Percentiles rank a stretch among this genome's conserved stretches.
Conservation (phyloP, 2,888 invertebrate species). For the Tupiocoris notatus region DNA sequence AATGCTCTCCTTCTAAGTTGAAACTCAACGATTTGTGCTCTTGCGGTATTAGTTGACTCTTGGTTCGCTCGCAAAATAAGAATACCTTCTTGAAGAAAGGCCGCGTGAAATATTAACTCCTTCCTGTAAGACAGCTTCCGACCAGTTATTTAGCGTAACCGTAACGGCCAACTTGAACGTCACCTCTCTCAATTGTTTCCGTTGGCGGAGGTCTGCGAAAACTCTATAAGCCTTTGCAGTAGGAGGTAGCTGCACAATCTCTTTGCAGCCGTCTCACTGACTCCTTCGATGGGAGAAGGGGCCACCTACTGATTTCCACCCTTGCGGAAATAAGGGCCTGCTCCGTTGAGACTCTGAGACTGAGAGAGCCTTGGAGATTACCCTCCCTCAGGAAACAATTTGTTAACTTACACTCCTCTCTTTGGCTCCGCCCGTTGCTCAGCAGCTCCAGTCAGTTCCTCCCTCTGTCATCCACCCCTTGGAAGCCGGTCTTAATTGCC, state of each 20-base stretch:
- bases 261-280: neutral
- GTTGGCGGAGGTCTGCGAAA: no score
- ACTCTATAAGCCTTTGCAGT: neutral
- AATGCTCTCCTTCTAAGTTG: no score
- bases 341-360: neutral
- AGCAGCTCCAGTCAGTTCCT: neutral
- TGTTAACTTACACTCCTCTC: constrained; percentile 35
- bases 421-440: constrained; percentile 8
- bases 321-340: neutral
- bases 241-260: neutral
- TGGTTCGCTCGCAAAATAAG: no score
- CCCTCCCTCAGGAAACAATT: constrained; percentile 42
- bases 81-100: no score
- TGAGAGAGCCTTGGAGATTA: neutral
- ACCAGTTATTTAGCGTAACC: no score
- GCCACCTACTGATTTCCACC: neutral
- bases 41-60: no score
- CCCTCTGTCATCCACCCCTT: neutral
- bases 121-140: no score
- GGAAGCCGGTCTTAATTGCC: constrained; percentile 26
- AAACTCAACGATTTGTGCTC: no score
- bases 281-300: neutral
- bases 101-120: no score
- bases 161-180: no score
- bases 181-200: no score